Conservation (phyloP, 2,113 vertebrate genomes). For the Elanoides forficatus region DNA sequence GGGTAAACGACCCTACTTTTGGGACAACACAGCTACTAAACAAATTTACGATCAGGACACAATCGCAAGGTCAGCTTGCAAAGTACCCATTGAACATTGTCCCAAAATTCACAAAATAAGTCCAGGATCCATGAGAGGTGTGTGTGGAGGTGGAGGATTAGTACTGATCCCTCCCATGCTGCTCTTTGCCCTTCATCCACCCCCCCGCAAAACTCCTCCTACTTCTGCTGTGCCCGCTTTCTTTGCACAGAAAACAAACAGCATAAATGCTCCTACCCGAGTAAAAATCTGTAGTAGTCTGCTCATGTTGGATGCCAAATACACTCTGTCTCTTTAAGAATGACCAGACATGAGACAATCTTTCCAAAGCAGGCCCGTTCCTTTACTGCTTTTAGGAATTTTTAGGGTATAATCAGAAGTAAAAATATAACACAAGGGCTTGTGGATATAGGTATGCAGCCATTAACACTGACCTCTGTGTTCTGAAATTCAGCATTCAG, state of each 20-base stretch:
- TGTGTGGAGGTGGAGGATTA: not conserved
- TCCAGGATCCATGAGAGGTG: not conserved
- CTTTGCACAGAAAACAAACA: not conserved
- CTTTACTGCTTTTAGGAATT: not conserved
- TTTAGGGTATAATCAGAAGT: not conserved
- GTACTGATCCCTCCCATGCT: not conserved
- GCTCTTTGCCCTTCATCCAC: not conserved
- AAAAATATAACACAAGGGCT: not conserved
- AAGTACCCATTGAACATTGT: not conserved
- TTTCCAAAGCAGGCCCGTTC: not conserved
- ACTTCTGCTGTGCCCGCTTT: not conserved
- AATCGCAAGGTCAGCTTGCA: not conserved
- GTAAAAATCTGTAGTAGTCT: not conserved
- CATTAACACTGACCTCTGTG: not conserved
- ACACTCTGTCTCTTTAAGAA: not conserved
- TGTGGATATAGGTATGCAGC: not conserved
- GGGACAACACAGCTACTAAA: not conserved
- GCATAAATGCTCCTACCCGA: not conserved
- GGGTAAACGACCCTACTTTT: too few relatives aligned
- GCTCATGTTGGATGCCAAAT: not conserved
- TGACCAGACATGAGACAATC: not conserved
- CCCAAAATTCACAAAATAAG: not conserved
- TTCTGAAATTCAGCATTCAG: not conserved
- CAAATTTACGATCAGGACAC: not conserved
- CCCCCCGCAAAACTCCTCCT: not conserved